These are phyloP conservation scores for Camptogramma bilineatum DNA, from an alignment of 2,888 invertebrate species.

Conservation along the genomic window DNA sequence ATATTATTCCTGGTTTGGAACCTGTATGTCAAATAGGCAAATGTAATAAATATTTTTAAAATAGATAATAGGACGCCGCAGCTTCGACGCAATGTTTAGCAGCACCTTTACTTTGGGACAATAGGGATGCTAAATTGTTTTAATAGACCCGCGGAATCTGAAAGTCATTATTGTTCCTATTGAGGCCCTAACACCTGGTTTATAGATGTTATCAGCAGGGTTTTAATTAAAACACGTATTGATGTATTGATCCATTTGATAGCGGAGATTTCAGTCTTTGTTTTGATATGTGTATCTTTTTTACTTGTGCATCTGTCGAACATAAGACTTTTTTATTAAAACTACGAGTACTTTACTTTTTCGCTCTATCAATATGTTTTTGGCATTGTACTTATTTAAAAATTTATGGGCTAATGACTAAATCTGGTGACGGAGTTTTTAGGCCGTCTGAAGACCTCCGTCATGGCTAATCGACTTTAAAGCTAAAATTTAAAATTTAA, in stretches of 20 bases:
- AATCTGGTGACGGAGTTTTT: too few species aligned
- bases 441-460: too few species aligned
- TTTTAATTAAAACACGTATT: conserved; percentile 65
- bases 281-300: conserved; percentile 27
- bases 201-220: conserved; percentile 69
- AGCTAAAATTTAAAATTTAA: too few species aligned
- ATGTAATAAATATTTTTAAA: too few species aligned
- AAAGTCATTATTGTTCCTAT: conserved; percentile 79
- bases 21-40: too few species aligned
- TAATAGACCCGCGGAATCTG: conserved; percentile 73
- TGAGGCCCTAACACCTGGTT: conserved; percentile 68
- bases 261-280: conserved; percentile 30
- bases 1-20: too few species aligned
- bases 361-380: too few species aligned
- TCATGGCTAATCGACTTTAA: too few species aligned
- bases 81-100: conserved; percentile 44
- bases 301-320: conserved; percentile 21
- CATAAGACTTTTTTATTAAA: not conserved
- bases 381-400: too few species aligned
- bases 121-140: conserved; percentile 81
- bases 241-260: conserved; percentile 42
- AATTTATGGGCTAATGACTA: too few species aligned
- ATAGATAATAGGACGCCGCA: not conserved
- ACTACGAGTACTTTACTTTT: too few species aligned
- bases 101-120: conserved; percentile 60